These are phyloP conservation scores for Platichthys flesus DNA, from an alignment of 2,113 vertebrate species.

Conservation along the genomic window DNA sequence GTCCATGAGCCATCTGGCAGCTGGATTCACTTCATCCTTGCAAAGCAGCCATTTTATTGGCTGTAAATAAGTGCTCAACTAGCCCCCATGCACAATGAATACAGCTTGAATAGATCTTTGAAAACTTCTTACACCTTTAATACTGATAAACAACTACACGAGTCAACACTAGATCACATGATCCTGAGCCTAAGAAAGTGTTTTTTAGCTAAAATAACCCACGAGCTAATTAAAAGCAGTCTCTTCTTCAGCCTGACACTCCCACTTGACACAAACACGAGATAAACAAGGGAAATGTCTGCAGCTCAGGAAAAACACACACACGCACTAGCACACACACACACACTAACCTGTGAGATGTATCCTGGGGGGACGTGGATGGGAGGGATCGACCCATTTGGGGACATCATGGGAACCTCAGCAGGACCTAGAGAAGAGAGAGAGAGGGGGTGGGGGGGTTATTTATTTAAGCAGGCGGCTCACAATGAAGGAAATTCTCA, in stretches of 20 bases:
- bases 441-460: neutral
- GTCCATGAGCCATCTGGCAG: neutral
- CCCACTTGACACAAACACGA: conserved; percentile 11
- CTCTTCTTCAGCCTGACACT: neutral
- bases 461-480: conserved; percentile 38
- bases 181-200: neutral
- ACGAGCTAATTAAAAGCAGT: conserved; percentile 15
- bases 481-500: conserved; percentile 19
- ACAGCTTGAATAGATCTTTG: too few species aligned
- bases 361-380: conserved; percentile 98
- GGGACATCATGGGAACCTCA: conserved; percentile 99
- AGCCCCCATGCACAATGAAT: too few species aligned
- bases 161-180: conserved; percentile 3
- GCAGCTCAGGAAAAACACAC: neutral
- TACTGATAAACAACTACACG: too few species aligned
- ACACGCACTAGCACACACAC: neutral
- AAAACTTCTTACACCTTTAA: too few species aligned
- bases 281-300: conserved; percentile 5
- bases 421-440: conserved; percentile 87
- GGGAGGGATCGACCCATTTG: conserved; percentile 97
- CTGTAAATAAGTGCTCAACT: neutral
- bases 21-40: neutral
- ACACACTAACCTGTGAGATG: conserved; percentile 92
- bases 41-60: too few species aligned
- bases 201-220: neutral